Evolutionary conservation across 2,888 invertebrate species (phyloP).

Genomic region (Chamaedrilus cognettii): DNA sequence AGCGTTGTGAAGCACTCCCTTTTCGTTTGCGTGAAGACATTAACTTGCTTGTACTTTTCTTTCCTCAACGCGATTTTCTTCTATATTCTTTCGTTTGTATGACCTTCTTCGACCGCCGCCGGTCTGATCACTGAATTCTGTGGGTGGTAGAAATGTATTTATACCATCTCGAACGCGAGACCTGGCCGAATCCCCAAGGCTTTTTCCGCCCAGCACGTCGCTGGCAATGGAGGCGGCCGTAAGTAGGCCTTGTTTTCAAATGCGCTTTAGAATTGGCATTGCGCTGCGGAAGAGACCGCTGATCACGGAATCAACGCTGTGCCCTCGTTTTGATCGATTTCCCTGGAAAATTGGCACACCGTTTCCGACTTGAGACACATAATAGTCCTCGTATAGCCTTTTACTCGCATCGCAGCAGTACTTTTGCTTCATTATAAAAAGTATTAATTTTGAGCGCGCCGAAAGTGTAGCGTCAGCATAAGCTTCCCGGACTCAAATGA

Average conservation of each 20-base stretch:
- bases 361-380: not conserved
- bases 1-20: too few relatives aligned
- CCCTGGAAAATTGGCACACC: not conserved
- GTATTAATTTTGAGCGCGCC: not conserved
- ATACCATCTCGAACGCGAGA: not conserved
- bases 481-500: not conserved
- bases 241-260: not conserved
- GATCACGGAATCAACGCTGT: not conserved
- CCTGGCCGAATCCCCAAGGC: not conserved
- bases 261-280: not conserved
- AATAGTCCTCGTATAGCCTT: not conserved
- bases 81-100: conserved; percentile 1
- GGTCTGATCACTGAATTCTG: not conserved
- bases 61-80: not conserved
- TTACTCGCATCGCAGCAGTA: conserved; percentile 2
- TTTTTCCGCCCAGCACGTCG: not conserved
- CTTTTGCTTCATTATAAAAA: not conserved
- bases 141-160: not conserved
- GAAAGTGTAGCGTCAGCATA: not conserved
- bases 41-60: too few relatives aligned
- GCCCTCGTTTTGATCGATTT: not conserved
- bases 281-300: not conserved
- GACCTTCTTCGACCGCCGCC: not conserved
- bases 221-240: not conserved
- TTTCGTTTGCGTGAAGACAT: not conserved